Evolutionary conservation across 1,140 invertebrate genomes (phyloP), one percentile per base, ranked within the genome.

Genomic region (Daktulosphaira vitifoliae): DNA sequence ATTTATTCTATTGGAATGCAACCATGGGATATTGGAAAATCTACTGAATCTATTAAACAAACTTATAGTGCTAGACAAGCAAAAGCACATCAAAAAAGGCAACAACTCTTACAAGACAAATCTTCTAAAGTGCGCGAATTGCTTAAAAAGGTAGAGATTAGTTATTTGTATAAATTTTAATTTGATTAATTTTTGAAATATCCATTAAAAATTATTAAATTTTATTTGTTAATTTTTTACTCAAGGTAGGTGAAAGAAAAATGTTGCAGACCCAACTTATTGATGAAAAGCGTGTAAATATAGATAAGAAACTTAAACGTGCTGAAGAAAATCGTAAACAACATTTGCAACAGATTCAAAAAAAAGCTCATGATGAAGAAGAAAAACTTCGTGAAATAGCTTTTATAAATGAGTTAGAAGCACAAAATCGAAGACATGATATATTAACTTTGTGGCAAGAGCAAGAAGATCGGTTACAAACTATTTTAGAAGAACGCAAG

Each of bases 361-460:
- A 86, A 65, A 98, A 98, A 76, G 95, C 95, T 2, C 93, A 97
- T 70, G 95, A 98, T 71, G 95, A 98, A 76, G 94, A 97, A 69
- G 91, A 93, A 46, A 98, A 98, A 76, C 79, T 94, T 0, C 90
- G 92, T 70, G 95, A 98, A 79, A 97, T 98, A 67, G 93, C 92
- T 26, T 98, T 98, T 75, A 98, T 98, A 59, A 97, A 97, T 76
- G 89, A 91, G 71, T 76, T 98, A 2, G 92, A 97, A 73, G 93
- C 93, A 2, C 90, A 96, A 76, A 96, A 97, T 74, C 89, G 95
- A 71, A 78, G 90, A 4, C 86, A 95, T 72, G 93, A 97, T 76
- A 86, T 93, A 70, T 78, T 52, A n/a, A 62, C 48, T 42, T 37
- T 46, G 22, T 65, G 33, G 38, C 44, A 68, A 26, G 54, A 67